phyloP scores from a whole-genome alignment of 1,140 invertebrate genomes.

The Aphaenogaster ashmeadi region DNA sequence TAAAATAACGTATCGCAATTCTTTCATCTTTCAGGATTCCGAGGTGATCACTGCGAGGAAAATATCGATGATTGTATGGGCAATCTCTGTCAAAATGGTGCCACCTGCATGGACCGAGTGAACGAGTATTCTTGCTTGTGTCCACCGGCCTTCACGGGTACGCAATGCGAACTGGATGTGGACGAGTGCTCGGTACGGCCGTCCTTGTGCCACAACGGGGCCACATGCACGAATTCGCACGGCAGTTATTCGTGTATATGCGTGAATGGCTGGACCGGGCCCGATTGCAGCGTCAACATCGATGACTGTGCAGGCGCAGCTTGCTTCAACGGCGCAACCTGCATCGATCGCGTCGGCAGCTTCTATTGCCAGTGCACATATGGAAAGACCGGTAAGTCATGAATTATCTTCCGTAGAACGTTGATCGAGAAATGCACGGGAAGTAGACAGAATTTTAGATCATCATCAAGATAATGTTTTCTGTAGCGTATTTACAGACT shows the following conservation, averaged over 20 bases:
- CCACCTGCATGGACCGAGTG: constrained; percentile 95
- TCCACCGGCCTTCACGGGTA: constrained; percentile 94
- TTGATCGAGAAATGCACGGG: too few relatives aligned
- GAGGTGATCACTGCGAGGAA: constrained; percentile 95
- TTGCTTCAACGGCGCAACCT: constrained; percentile 99
- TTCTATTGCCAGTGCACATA: constrained; percentile 98
- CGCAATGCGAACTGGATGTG: constrained; percentile 93
- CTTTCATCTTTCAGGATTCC: constrained; percentile 90
- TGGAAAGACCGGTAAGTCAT: constrained; percentile 95
- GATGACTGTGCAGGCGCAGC: constrained; percentile 97
- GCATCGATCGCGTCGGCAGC: constrained; percentile 97
- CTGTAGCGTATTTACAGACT: too few relatives aligned
- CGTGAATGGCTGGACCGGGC: constrained; percentile 97
- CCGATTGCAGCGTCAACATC: constrained; percentile 96
- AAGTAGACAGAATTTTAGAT: background rate
- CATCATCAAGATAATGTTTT: background rate
- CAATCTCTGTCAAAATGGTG: constrained; percentile 96
- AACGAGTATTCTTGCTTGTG: constrained; percentile 96
- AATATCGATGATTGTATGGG: constrained; percentile 97
- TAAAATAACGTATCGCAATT: constrained; percentile 44
- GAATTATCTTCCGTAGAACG: background rate
- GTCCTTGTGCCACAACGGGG: constrained; percentile 96
- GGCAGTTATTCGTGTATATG: constrained; percentile 98
- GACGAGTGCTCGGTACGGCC: constrained; percentile 94
- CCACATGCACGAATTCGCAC: constrained; percentile 96